Evolutionary conservation across 2,888 invertebrate species (phyloP), one percentile per base, ranked within the genome.

Genomic region (Julus scanicus): DNA sequence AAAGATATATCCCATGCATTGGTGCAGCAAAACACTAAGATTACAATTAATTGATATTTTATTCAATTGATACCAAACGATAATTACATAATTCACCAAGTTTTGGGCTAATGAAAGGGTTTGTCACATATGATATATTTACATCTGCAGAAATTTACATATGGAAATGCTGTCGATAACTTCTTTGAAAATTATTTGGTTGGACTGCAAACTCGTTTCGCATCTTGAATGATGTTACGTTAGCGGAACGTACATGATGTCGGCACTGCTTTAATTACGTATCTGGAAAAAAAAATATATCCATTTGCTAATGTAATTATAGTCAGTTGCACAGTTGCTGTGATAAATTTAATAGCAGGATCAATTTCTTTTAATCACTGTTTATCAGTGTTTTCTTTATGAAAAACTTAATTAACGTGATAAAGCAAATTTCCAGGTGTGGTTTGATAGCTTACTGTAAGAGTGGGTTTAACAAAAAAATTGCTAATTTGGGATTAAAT

Each of bases 221-320:
- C 20, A 20, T 71, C 11, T 71, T 29, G 20, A 6, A 71, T 2
- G 29, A 29, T 71, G 8, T 63, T 29, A 29, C 15, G 17, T 29
- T 49, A 85, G 44, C 86, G 86, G 37, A 86, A 86, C 20, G 86
- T 57, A 37, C 86, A 86, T 0, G 57, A 49, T 37, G 86, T 86
- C 15, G 86, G 86, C 29, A 86, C 86, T 49, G 86, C 86, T 49
- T 86, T 86, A 37, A 86, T 86, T 9, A 86, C 86, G 57, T 86
- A 86, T n/a, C 86, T 86, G 57, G n/a, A 86, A 86, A 29, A 29
- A 29, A 29, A 29, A n/a, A n/a, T n/a, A 53, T 85, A n/a, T 4
- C 20, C 2, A 85, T 0, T 29, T 44, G 11, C 17, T 13, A 85
- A 48, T 48, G 40, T 6, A 20, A 11, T 85, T n/a, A 1, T 3